Evolutionary conservation across 2,888 invertebrate species (phyloP).

Genomic region (Dryobota labecula): DNA sequence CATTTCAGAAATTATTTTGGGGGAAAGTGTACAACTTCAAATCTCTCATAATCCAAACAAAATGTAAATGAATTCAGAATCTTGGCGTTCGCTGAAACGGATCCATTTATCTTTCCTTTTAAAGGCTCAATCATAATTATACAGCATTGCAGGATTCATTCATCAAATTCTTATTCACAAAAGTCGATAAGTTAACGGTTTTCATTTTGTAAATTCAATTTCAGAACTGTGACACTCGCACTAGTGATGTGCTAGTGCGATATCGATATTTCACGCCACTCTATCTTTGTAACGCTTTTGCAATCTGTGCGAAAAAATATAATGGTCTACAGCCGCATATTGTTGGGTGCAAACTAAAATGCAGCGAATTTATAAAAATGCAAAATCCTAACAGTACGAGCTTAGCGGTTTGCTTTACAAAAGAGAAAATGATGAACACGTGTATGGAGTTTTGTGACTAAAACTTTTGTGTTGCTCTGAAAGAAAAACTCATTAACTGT

Average conservation of each 20-base stretch:
- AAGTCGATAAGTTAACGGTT: conserved; percentile 85
- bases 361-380: conserved; percentile 48
- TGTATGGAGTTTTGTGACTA: conserved; percentile 33
- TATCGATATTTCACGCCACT: conserved; percentile 57
- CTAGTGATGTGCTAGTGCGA: conserved; percentile 66
- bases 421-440: conserved; percentile 47
- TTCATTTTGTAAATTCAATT: conserved; percentile 86
- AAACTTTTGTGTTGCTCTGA: conserved; percentile 35
- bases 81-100: conserved; percentile 52
- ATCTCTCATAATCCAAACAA: conserved; percentile 48
- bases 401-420: conserved; percentile 31
- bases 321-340: conserved; percentile 43
- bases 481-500: conserved; percentile 37
- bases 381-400: conserved; percentile 26
- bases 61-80: conserved; percentile 61
- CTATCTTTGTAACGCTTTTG: conserved; percentile 56
- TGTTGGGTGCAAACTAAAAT: conserved; percentile 44
- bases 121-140: conserved; percentile 70
- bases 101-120: conserved; percentile 66
- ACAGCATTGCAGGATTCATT: conserved; percentile 78
- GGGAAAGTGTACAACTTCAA: conserved; percentile 27
- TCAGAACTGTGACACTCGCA: conserved; percentile 76
- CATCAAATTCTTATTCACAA: conserved; percentile 85
- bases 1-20: conserved; percentile 17
- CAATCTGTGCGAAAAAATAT: conserved; percentile 49